Evolutionary conservation across 2,888 invertebrate genomes (phyloP).

Genomic region (Drosophila mayaguana): DNA sequence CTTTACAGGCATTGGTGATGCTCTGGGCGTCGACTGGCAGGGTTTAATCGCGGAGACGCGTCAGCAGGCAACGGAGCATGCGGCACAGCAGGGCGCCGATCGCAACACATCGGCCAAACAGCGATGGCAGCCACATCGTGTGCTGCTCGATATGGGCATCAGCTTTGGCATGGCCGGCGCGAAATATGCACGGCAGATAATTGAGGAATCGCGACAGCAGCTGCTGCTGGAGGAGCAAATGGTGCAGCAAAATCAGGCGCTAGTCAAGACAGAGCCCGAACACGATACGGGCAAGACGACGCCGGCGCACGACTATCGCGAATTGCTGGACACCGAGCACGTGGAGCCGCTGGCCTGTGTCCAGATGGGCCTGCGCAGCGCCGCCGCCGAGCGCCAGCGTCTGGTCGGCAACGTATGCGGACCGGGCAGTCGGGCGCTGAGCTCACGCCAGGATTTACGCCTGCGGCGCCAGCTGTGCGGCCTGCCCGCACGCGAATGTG

Average conservation of each 20-base stretch:
- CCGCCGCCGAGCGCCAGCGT: conserved; percentile 87
- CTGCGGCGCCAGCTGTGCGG: conserved; percentile 90
- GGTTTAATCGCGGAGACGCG: conserved; percentile 93
- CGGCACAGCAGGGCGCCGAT: conserved; percentile 76
- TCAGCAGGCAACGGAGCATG: conserved; percentile 70
- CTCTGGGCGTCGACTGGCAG: conserved; percentile 98
- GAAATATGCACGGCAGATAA: conserved; percentile 86
- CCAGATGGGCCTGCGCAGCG: conserved; percentile 88
- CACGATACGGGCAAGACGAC: conserved; percentile 39
- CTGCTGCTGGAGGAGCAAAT: conserved; percentile 79
- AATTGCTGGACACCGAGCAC: conserved; percentile 78
- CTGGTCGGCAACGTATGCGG: conserved; percentile 91
- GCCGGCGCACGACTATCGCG: conserved; percentile 85
- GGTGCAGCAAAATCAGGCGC: conserved; percentile 23
- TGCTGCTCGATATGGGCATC: conserved; percentile 92
- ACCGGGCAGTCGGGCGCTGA: conserved; percentile 91
- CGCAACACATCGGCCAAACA: conserved; percentile 88
- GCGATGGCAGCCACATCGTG: conserved; percentile 92
- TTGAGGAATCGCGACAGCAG: conserved; percentile 83
- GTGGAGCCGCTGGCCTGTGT: conserved; percentile 85
- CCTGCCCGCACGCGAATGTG: conserved; percentile 88
- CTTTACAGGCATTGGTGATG: conserved; percentile 89
- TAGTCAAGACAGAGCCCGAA: conserved; percentile 22
- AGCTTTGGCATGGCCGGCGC: conserved; percentile 92
- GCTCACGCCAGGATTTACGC: conserved; percentile 92